Evolutionary conservation across 1,140 invertebrate species (phyloP).

Genomic region (Lordiphosa mommai): DNA sequence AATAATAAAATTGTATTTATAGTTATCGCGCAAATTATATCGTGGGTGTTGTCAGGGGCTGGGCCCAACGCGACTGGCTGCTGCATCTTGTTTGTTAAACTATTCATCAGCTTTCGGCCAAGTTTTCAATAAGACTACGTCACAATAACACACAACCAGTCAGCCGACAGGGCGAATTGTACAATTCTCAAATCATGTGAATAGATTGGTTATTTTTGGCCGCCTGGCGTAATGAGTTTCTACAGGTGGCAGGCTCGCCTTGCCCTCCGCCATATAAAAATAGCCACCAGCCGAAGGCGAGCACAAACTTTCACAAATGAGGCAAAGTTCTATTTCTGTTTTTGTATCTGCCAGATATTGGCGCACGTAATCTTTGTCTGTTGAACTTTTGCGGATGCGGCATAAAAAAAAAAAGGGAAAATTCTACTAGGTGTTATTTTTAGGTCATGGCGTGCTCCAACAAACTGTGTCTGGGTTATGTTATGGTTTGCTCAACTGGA

Average conservation of each 20-base stretch:
- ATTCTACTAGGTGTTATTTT: conserved; percentile 54
- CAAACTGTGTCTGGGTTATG: conserved; percentile 27
- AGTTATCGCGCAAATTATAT: conserved; percentile 29
- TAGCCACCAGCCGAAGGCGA: conserved; percentile 27
- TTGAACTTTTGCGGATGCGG: conserved; percentile 49
- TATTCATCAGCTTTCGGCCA: conserved; percentile 8
- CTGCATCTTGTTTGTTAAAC: background rate
- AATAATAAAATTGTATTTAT: conserved; percentile 31
- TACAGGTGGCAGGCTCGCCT: conserved; percentile 48
- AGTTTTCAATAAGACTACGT: conserved; percentile 35
- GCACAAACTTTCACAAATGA: conserved; percentile 66
- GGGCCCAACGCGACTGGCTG: conserved; percentile 28
- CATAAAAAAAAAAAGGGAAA: conserved; percentile 39
- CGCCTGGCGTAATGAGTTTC: conserved; percentile 60
- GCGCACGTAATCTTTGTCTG: conserved; percentile 62
- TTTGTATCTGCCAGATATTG: conserved; percentile 33
- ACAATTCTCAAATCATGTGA: conserved; percentile 23
- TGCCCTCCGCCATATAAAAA: conserved; percentile 46
- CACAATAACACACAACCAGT: conserved; percentile 21
- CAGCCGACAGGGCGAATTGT: conserved; percentile 18
- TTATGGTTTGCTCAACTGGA: conserved; percentile 14
- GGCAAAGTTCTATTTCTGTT: conserved; percentile 70
- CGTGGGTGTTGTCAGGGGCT: conserved; percentile 55
- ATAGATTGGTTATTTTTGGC: conserved; percentile 56
- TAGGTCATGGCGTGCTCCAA: conserved; percentile 60